A percentile compares a stretch with the other conserved stretches of the same genome.
These are phyloP conservation scores for Cantharis rufa DNA, from an alignment of 2,888 invertebrate species.

Conservation along the genomic window DNA sequence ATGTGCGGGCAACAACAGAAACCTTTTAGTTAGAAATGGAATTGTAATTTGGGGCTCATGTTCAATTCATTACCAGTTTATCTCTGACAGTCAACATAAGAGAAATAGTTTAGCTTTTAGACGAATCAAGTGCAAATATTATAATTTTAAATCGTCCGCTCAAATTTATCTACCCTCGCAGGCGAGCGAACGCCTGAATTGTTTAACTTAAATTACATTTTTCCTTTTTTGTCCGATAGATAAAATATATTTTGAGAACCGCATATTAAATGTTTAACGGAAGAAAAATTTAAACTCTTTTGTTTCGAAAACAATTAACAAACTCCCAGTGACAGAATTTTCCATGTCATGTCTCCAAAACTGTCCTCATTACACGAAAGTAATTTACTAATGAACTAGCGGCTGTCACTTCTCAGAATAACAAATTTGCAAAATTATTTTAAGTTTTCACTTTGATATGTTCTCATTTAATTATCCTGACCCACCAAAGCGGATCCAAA, in stretches of 20 bases:
- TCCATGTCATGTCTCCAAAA: neutral
- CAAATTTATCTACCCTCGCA: neutral
- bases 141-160: constrained; percentile 20
- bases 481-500: neutral
- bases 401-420: constrained; percentile 9
- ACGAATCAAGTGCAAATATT: constrained; percentile 20
- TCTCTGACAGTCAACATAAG: constrained; percentile 38
- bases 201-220: neutral
- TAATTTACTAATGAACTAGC: constrained; percentile 12
- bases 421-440: neutral
- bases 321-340: neutral
- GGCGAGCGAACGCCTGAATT: neutral
- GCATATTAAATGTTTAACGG: neutral
- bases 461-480: neutral
- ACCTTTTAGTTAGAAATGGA: constrained; percentile 55
- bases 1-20: constrained; percentile 52
- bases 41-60: constrained; percentile 53
- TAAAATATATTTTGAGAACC: neutral
- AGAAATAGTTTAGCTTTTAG: constrained; percentile 25
- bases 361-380: constrained; percentile 3
- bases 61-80: constrained; percentile 56
- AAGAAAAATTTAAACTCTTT: neutral
- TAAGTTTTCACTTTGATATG: neutral
- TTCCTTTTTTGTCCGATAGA: neutral
- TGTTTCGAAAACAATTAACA: neutral